phyloP scores from a whole-genome alignment of 2,113 vertebrate species.

The Illadopsis cleaveri region DNA sequence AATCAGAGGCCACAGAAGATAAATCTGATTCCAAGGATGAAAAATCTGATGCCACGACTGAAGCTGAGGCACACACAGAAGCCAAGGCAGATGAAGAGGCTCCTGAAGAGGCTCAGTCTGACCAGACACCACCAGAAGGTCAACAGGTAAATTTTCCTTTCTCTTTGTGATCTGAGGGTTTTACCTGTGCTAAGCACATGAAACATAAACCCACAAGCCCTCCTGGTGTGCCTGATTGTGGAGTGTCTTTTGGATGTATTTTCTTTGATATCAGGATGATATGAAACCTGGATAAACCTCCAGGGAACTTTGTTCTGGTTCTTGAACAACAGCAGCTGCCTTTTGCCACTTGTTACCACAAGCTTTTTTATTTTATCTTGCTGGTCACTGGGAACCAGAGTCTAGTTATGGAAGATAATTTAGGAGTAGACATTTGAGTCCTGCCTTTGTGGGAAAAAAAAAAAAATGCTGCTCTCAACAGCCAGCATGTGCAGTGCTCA shows the following conservation, averaged over 20 bases:
- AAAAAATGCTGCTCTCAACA: neutral
- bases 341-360: neutral
- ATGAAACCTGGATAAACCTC: neutral
- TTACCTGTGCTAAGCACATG: neutral
- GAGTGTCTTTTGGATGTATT: neutral
- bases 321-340: neutral
- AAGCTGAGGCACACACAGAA: constrained; percentile 24
- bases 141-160: constrained; percentile 55
- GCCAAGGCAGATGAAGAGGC: neutral
- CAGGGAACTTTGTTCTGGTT: neutral
- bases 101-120: neutral
- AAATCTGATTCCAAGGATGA: neutral
- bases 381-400: neutral
- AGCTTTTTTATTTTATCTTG: neutral
- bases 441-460: neutral
- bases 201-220: neutral
- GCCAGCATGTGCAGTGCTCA: neutral
- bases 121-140: constrained; percentile 26
- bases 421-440: neutral
- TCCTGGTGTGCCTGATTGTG: neutral
- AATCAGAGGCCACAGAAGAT: neutral
- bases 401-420: neutral
- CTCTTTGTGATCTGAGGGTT: neutral
- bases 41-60: neutral
- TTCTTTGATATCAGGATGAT: neutral